Conservation (phyloP, 2,888 invertebrate genomes). For the Cinara cedri region DNA sequence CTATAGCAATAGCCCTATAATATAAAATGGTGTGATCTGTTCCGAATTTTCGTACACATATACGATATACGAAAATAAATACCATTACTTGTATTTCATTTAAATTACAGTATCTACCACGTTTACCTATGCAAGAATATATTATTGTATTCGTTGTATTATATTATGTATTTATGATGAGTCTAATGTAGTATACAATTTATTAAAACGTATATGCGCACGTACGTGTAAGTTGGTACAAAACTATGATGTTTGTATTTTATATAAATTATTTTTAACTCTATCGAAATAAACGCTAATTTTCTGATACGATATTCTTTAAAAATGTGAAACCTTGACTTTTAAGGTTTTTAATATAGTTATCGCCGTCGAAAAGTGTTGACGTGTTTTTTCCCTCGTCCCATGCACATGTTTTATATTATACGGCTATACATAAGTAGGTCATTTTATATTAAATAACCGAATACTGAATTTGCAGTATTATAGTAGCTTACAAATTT, state of each 20-base stretch:
- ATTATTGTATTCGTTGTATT: no score
- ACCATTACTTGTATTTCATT: no score
- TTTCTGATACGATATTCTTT: conserved; percentile 21
- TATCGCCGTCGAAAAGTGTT: background rate
- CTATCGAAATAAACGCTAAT: background rate
- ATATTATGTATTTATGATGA: background rate
- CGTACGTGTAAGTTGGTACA: background rate
- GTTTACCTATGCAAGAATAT: no score
- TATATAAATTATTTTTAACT: background rate
- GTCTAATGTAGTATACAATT: background rate
- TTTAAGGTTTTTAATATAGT: conserved; percentile 22
- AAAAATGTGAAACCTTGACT: conserved; percentile 36
- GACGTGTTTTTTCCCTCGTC: background rate
- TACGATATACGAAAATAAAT: no score
- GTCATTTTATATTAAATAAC: conserved; percentile 6
- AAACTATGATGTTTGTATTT: background rate
- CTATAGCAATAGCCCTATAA: no score
- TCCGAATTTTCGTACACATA: no score
- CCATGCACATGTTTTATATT: no score
- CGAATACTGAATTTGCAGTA: no score
- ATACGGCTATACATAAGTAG: background rate
- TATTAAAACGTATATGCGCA: background rate
- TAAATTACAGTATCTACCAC: no score
- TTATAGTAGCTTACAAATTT: no score
- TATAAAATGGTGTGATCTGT: no score